These are phyloP conservation scores for Oreochromis niloticus DNA, from an alignment of 2,113 vertebrate species.

Conservation along the genomic window DNA sequence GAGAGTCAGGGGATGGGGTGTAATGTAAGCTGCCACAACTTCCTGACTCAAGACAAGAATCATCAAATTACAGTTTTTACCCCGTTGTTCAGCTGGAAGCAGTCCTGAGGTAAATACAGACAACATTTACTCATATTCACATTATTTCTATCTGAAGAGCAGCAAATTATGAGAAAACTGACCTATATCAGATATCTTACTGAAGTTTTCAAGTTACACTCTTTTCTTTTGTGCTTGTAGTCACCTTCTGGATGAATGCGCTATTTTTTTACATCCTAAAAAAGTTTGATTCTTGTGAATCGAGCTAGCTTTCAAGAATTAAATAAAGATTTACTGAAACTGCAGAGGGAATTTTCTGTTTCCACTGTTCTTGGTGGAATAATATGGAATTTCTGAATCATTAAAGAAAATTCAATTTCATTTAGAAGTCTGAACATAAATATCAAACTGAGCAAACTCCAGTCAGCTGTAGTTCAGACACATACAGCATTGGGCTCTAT, in stretches of 20 bases:
- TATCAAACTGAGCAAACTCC: background rate
- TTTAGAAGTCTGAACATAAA: background rate
- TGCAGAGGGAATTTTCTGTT: background rate
- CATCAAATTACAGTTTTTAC: background rate
- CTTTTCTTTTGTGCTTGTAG: background rate
- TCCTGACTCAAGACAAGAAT: background rate
- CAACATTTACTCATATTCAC: background rate
- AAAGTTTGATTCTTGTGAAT: background rate
- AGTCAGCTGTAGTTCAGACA: background rate
- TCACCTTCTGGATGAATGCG: background rate
- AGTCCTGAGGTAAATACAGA: background rate
- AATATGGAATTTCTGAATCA: background rate
- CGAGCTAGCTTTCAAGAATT: background rate
- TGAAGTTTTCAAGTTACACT: background rate
- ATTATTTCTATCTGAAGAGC: background rate
- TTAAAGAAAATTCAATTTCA: fast-evolving
- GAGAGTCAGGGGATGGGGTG: background rate
- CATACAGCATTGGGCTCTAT: background rate
- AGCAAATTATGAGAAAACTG: background rate
- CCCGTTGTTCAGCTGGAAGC: background rate
- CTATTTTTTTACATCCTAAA: background rate
- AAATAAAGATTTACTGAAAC: background rate
- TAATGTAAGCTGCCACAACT: background rate
- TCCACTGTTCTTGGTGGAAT: background rate
- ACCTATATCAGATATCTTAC: background rate